Evolutionary conservation across 2,113 vertebrate genomes (phyloP).

Genomic region (Menidia beryllina): DNA sequence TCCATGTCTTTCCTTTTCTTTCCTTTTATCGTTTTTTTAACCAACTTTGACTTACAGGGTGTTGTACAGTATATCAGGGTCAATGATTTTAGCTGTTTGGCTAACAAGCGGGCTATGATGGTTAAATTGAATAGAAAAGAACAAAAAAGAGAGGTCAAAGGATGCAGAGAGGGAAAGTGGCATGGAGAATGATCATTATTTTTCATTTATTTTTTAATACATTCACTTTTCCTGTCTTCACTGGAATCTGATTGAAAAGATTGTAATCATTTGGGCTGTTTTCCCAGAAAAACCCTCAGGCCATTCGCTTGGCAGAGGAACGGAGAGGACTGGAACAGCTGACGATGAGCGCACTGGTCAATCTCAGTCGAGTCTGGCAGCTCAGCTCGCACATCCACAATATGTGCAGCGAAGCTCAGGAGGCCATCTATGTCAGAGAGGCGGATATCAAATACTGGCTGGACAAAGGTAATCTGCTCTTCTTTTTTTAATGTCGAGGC

Average conservation of each 20-base stretch:
- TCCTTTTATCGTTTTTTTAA: too few relatives aligned
- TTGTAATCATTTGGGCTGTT: neutral
- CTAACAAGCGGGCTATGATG: neutral
- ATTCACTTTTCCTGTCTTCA: neutral
- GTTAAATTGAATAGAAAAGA: too few relatives aligned
- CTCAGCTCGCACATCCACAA: conserved; percentile 93
- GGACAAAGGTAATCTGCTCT: conserved; percentile 84
- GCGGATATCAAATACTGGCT: conserved; percentile 93
- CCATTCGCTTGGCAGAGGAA: conserved; percentile 91
- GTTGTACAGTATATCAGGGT: too few relatives aligned
- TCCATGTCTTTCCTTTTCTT: too few relatives aligned
- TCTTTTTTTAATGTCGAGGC: conserved; percentile 14
- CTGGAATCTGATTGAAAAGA: neutral
- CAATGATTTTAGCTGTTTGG: too few relatives aligned
- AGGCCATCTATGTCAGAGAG: conserved; percentile 91
- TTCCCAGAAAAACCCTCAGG: conserved; percentile 91
- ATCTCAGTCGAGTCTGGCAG: conserved; percentile 89
- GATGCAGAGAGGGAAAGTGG: neutral
- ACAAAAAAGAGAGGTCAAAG: neutral
- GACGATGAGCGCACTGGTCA: conserved; percentile 90
- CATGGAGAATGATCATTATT: neutral
- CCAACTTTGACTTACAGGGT: neutral
- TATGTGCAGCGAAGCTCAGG: conserved; percentile 90
- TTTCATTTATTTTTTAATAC: too few relatives aligned
- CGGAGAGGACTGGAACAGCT: conserved; percentile 87